Percentiles rank a stretch among this genome's conserved stretches.
Evolutionary conservation across 2,888 invertebrate species (phyloP).

Genomic region (Theretra japonica): DNA sequence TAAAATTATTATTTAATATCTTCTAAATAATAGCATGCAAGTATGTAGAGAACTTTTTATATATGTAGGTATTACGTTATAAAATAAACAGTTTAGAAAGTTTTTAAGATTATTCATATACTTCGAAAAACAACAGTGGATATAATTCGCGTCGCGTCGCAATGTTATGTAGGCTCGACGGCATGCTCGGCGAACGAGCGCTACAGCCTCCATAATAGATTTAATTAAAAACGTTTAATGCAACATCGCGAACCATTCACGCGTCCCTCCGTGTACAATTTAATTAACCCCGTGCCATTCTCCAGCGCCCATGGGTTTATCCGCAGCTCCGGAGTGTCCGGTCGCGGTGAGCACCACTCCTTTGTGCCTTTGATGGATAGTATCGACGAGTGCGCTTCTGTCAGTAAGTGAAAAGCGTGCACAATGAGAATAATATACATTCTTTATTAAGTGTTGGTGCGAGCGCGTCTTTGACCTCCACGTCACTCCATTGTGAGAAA

Average conservation of each 20-base stretch:
- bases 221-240: conserved; percentile 52
- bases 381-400: conserved; percentile 22
- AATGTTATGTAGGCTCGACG: not conserved
- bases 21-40: no score
- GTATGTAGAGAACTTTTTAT: no score
- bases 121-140: not conserved
- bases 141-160: not conserved
- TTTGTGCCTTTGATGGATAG: conserved; percentile 17
- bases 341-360: not conserved
- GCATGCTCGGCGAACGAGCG: not conserved
- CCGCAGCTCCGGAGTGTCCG: conserved; percentile 11
- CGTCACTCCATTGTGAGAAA: not conserved
- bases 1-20: no score
- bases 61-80: no score
- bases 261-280: conserved; percentile 28
- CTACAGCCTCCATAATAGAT: conserved; percentile 43
- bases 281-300: conserved; percentile 30
- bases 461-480: not conserved
- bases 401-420: conserved; percentile 22
- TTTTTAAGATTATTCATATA: no score
- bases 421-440: conserved; percentile 24
- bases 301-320: not conserved
- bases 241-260: conserved; percentile 32
- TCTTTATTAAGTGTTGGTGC: conserved; percentile 11
- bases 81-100: no score